Conservation (phyloP, 2,888 invertebrate species). For the Aquatica leii region DNA sequence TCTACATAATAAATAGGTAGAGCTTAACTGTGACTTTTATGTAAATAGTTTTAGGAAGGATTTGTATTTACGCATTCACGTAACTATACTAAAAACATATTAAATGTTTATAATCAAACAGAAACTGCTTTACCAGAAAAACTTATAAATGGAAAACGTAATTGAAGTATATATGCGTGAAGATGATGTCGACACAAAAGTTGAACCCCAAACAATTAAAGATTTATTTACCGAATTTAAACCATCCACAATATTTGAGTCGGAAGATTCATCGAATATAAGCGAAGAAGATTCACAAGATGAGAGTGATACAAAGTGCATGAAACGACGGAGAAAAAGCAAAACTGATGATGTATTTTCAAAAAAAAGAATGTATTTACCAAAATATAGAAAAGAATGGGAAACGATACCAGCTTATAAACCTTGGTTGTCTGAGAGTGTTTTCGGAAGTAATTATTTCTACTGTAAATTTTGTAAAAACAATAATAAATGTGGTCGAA, state of each 20-base stretch:
- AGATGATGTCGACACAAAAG: slow-evolving; percentile 22
- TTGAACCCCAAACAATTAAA: slow-evolving; percentile 28
- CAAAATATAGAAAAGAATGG: slow-evolving; percentile 58
- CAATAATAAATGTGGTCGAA: slow-evolving; percentile 56
- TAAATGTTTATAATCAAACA: too few species aligned
- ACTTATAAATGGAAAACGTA: slow-evolving; percentile 25
- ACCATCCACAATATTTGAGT: slow-evolving; percentile 6
- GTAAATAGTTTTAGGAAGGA: too few species aligned
- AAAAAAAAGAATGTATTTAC: slow-evolving; percentile 47
- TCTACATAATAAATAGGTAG: too few species aligned
- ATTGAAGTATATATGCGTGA: slow-evolving; percentile 30
- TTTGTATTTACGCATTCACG: too few species aligned
- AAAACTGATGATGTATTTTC: slow-evolving; percentile 24
- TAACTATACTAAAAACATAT: too few species aligned
- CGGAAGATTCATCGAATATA: slow-evolving; percentile 16
- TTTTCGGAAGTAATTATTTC: slow-evolving; percentile 55
- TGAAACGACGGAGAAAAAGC: slow-evolving; percentile 16
- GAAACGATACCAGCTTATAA: slow-evolving; percentile 56
- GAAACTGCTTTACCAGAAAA: neutral
- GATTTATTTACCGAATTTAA: slow-evolving; percentile 30
- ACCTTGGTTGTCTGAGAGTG: slow-evolving; percentile 56
- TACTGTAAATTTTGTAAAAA: slow-evolving; percentile 58
- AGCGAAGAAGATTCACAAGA: slow-evolving; percentile 5
- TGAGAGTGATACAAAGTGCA: slow-evolving; percentile 18
- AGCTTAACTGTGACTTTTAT: too few species aligned